phyloP scores from a whole-genome alignment of 53 echinoderm and acorn worm species.

The Henricia sp. region DNA sequence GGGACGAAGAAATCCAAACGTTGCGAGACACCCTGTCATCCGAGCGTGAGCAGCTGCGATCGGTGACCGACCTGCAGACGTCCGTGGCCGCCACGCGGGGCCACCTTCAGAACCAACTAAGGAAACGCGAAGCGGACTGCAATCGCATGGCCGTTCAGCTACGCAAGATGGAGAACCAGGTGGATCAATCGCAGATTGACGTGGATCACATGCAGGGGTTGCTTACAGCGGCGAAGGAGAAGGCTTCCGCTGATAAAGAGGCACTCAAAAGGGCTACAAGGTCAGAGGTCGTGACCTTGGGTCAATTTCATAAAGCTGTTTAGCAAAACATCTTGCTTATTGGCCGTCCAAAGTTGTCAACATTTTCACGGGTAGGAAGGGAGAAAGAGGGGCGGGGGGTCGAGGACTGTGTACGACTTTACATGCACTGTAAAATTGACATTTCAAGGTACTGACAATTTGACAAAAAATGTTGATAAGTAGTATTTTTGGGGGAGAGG shows the following conservation, averaged over 20 bases:
- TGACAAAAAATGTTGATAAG: too few relatives aligned
- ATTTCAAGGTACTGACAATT: background rate
- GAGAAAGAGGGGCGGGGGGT: too few relatives aligned
- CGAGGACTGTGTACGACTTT: too few relatives aligned
- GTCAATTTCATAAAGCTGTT: too few relatives aligned
- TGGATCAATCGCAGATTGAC: constrained; percentile 88
- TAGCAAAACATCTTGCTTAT: too few relatives aligned
- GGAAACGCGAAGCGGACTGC: constrained; percentile 93
- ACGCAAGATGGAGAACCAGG: constrained; percentile 81
- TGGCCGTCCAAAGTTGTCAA: too few relatives aligned
- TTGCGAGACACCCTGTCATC: constrained; percentile 71
- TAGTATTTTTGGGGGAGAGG: too few relatives aligned
- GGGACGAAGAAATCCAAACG: constrained; percentile 55
- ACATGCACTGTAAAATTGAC: too few relatives aligned
- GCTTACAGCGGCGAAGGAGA: constrained; percentile 85
- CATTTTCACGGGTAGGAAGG: too few relatives aligned
- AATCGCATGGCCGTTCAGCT: constrained; percentile 95
- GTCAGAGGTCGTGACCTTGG: constrained; percentile 36
- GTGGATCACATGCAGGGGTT: constrained; percentile 76
- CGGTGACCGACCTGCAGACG: constrained; percentile 80
- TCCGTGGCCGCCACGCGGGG: constrained; percentile 84
- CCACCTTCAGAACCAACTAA: constrained; percentile 93
- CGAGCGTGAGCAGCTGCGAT: constrained; percentile 75
- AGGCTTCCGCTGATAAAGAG: constrained; percentile 87
- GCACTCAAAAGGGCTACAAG: constrained; percentile 97